Percentiles rank a stretch among this genome's conserved stretches.
Evolutionary conservation across 2,888 invertebrate species (phyloP).

Genomic region (Herminia tarsipennalis): DNA sequence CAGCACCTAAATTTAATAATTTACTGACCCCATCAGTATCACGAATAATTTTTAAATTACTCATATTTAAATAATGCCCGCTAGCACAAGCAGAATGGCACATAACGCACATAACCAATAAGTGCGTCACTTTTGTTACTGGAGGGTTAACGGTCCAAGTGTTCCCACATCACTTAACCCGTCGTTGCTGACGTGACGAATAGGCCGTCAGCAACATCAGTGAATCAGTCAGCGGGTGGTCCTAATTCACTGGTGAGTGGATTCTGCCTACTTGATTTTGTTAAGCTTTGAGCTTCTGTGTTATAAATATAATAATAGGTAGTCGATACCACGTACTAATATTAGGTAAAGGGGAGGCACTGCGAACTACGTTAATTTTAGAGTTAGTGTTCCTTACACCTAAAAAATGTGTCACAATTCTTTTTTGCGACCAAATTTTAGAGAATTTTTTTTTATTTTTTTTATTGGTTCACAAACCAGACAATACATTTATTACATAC

Average conservation of each 20-base stretch:
- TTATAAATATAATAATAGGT: constrained; percentile 5
- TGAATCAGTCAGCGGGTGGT: constrained; percentile 63
- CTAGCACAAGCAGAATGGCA: constrained; percentile 7
- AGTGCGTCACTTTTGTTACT: constrained; percentile 24
- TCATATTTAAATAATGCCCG: constrained; percentile 21
- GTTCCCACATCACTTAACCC: constrained; percentile 54
- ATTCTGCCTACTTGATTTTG: constrained; percentile 16
- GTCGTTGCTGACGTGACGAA: constrained; percentile 54
- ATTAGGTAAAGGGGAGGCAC: too few relatives aligned
- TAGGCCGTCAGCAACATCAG: constrained; percentile 50
- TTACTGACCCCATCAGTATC: too few relatives aligned
- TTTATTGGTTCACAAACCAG: too few relatives aligned
- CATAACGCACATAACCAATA: constrained; percentile 20
- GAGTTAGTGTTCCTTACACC: too few relatives aligned
- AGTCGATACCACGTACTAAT: too few relatives aligned
- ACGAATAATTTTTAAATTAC: constrained; percentile 3
- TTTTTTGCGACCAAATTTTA: too few relatives aligned
- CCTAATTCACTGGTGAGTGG: constrained; percentile 43
- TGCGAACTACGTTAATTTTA: too few relatives aligned
- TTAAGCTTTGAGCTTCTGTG: constrained; percentile 27
- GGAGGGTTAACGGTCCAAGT: constrained; percentile 24
- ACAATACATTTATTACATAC: too few relatives aligned
- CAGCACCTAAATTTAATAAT: too few relatives aligned
- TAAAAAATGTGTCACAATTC: too few relatives aligned
- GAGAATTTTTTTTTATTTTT: too few relatives aligned